These are phyloP conservation scores for Pteronura brasiliensis DNA, from an alignment of 2,113 vertebrate genomes.

Conservation along the genomic window DNA sequence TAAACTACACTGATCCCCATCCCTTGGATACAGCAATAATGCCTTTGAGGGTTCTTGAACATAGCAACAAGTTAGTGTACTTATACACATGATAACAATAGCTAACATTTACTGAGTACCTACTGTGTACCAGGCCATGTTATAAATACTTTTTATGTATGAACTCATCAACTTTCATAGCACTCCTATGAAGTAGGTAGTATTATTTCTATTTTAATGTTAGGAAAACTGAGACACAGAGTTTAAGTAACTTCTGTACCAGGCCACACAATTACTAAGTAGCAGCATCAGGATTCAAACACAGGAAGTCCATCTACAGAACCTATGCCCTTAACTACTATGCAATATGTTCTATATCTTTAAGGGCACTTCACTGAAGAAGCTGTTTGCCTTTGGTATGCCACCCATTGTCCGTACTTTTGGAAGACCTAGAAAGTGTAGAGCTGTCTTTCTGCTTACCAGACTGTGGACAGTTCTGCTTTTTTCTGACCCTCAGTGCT, in stretches of 20 bases:
- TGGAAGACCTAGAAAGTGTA: neutral
- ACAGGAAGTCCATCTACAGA: neutral
- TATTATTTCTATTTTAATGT: conserved; percentile 40
- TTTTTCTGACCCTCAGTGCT: conserved; percentile 1
- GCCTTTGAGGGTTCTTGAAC: neutral
- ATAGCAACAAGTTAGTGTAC: neutral
- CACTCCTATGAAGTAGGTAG: neutral
- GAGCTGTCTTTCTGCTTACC: neutral
- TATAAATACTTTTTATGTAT: conserved; percentile 18
- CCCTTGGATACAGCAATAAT: neutral
- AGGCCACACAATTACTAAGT: neutral
- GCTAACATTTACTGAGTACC: neutral
- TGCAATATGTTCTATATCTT: neutral
- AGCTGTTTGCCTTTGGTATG: neutral
- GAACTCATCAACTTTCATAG: neutral
- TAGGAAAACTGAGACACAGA: conserved; percentile 24
- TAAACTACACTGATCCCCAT: neutral
- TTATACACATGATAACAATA: neutral
- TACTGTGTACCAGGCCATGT: neutral
- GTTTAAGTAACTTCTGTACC: conserved; percentile 1
- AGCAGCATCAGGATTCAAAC: neutral
- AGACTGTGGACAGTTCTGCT: neutral
- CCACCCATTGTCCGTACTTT: neutral
- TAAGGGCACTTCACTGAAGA: neutral
- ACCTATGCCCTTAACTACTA: neutral